Conservation (phyloP, 2,888 invertebrate species). For the Pteria penguin region DNA sequence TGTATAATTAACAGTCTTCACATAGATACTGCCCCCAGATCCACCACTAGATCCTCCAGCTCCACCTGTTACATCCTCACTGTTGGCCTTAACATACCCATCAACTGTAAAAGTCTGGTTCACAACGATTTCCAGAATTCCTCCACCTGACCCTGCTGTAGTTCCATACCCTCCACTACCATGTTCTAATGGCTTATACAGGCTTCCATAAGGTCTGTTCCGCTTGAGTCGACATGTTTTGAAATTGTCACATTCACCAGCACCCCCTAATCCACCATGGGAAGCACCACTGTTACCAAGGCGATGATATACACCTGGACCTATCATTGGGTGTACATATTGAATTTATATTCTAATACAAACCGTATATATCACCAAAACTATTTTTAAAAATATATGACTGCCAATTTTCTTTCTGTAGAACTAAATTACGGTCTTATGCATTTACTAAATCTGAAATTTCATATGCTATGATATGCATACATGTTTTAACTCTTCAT, state of each 20-base stretch:
- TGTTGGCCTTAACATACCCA: slow-evolving; percentile 63
- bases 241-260: slow-evolving; percentile 63
- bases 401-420: too few relatives aligned
- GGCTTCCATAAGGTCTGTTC: slow-evolving; percentile 60
- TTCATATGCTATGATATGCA: too few relatives aligned
- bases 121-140: slow-evolving; percentile 56
- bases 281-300: slow-evolving; percentile 66
- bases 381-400: too few relatives aligned
- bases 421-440: too few relatives aligned
- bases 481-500: too few relatives aligned
- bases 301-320: slow-evolving; percentile 54
- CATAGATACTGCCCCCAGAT: slow-evolving; percentile 67
- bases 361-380: too few relatives aligned
- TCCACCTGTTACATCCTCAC: slow-evolving; percentile 44
- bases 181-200: slow-evolving; percentile 57
- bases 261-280: slow-evolving; percentile 67
- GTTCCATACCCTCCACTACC: slow-evolving; percentile 66
- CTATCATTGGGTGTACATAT: too few relatives aligned
- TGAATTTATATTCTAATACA: too few relatives aligned
- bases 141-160: slow-evolving; percentile 65
- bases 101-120: slow-evolving; percentile 56
- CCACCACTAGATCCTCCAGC: slow-evolving; percentile 59
- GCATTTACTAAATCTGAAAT: too few relatives aligned
- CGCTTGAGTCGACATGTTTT: slow-evolving; percentile 61
- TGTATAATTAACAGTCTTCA: slow-evolving; percentile 61